Evolutionary conservation across 2,113 vertebrate species (phyloP), one percentile per base, ranked within the genome.

Genomic region (Calypte anna): DNA sequence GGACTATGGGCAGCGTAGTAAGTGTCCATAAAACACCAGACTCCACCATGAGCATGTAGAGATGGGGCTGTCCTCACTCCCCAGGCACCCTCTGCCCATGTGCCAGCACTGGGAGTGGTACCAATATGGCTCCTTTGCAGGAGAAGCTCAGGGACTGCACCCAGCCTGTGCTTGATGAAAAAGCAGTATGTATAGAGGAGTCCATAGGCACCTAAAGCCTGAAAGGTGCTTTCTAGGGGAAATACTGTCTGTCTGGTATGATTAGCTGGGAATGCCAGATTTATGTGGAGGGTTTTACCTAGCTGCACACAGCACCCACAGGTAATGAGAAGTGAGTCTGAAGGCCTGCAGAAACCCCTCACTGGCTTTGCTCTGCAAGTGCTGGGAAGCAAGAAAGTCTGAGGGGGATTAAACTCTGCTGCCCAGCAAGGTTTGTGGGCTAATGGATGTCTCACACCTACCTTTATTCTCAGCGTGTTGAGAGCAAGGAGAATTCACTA

Each of bases 41-140:
- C 6, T 7, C 31, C 40, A 25, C 9, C 0, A 0, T 59, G 13
- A 72, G 13, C 48, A 48, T 0, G 0, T 3, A 51, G 53, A 30
- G 28, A 9, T 57, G 61, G 66, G 21, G 33, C 36, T 92, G 36
- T 7, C 16, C 30, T 89, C 2, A 0, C 13, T 62, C 23, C 23
- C 14, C n/a, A 58, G 61, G n/a, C 33, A 63, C 16, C 10, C 21
- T n/a, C 19, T 5, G 4, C 38, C 27, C 1, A 0, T 17, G 36
- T 48, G 36, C 77, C 9, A 11, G 27, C 12, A 7, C 31, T 90
- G 78, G 70, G 30, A 66, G 40, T 5, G 15, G 40, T 48, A 21
- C 5, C 17, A 14, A 36, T 40, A 38, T 0, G 0, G 22, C 13
- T 64, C 15, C 38, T 70, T 82, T 0, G 0, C 30, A 6, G 36